These are phyloP conservation scores for Leptothorax acervorum DNA, from an alignment of 2,888 invertebrate genomes.

Conservation along the genomic window DNA sequence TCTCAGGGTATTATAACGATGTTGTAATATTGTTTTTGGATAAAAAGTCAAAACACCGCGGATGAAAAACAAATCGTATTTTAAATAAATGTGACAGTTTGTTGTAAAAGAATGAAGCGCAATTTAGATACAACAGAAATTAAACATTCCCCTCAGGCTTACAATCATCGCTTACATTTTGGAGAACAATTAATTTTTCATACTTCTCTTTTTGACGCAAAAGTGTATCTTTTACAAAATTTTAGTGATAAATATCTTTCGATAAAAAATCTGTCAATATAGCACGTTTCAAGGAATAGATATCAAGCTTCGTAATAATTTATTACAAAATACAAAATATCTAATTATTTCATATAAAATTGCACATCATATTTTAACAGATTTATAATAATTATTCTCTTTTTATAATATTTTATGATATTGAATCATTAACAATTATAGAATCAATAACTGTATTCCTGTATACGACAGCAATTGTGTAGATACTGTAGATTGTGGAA, in stretches of 20 bases:
- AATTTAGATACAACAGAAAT: not conserved
- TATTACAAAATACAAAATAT: not conserved
- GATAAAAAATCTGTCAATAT: not conserved
- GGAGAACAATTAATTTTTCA: not conserved
- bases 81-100: not conserved
- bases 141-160: not conserved
- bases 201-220: not conserved
- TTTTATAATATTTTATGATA: not conserved
- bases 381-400: not conserved
- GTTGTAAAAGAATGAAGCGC: not conserved
- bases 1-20: conserved; percentile 25
- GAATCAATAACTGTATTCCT: not conserved
- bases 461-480: not conserved
- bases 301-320: not conserved
- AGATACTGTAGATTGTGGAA: not conserved
- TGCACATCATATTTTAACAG: not conserved
- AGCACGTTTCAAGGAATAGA: conserved; percentile 1
- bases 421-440: not conserved
- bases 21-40: not conserved
- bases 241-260: not conserved
- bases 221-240: not conserved
- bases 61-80: conserved; percentile 2
- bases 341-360: not conserved
- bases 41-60: not conserved
- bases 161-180: not conserved